Percentiles rank a stretch among this genome's conserved stretches.
These are phyloP conservation scores for Nyctereutes procyonoides DNA, from an alignment of 2,113 vertebrate species.

Conservation along the genomic window DNA sequence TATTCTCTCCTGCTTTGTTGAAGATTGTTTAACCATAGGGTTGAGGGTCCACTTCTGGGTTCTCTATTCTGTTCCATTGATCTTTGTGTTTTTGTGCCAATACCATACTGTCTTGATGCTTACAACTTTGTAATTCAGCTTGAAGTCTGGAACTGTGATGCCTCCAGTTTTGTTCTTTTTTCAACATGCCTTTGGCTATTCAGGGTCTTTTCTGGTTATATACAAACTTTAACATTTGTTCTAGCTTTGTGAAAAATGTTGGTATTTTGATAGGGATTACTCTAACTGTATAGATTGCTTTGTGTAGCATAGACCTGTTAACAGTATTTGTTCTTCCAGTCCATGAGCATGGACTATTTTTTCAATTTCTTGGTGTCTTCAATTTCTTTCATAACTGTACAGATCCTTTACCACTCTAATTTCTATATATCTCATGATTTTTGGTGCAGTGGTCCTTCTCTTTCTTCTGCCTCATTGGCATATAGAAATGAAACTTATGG, in stretches of 20 bases:
- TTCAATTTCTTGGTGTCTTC: neutral
- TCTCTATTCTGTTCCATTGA: neutral
- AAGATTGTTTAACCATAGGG: neutral
- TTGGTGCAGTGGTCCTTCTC: neutral
- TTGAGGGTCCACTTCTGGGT: neutral
- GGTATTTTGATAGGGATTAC: neutral
- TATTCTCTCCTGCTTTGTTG: neutral
- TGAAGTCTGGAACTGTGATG: neutral
- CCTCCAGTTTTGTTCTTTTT: neutral
- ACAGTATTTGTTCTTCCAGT: neutral
- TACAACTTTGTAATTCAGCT: neutral
- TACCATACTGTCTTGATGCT: neutral
- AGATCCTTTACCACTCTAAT: neutral
- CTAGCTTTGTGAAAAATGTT: neutral
- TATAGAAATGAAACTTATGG: neutral
- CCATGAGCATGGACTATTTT: neutral
- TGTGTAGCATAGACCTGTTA: neutral
- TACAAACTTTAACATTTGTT: neutral
- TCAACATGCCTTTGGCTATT: neutral
- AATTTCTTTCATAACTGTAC: neutral
- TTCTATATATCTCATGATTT: neutral
- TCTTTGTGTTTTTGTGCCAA: neutral
- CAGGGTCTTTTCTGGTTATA: neutral
- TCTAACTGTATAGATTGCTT: neutral
- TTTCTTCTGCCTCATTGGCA: neutral